A percentile compares a stretch with the other conserved stretches of the same genome.
Evolutionary conservation across 2,888 invertebrate species (phyloP).

Genomic region (Synergus japonicus): DNA sequence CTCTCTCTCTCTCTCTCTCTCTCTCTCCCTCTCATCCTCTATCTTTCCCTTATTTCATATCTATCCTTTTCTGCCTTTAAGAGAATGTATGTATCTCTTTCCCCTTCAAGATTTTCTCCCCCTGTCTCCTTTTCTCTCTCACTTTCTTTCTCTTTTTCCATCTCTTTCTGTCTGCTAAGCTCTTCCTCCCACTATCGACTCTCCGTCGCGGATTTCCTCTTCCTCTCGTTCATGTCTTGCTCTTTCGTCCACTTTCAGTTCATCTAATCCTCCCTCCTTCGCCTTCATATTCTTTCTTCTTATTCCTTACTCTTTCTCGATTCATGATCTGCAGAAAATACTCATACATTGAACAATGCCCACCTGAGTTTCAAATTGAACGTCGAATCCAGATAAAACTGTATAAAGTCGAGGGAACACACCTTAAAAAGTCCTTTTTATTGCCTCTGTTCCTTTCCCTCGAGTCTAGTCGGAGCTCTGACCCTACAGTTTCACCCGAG

Average conservation of each 20-base stretch:
- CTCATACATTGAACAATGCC: slow-evolving; percentile 57
- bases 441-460: slow-evolving; percentile 5
- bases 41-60: slow-evolving; percentile 39
- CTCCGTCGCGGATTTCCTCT: slow-evolving; percentile 47
- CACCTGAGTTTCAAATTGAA: slow-evolving; percentile 53
- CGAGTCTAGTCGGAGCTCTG: background rate
- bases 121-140: slow-evolving; percentile 5
- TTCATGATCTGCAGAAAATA: slow-evolving; percentile 46
- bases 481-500: slow-evolving; percentile 1
- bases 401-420: slow-evolving; percentile 47
- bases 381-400: slow-evolving; percentile 54
- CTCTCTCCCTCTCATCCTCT: slow-evolving; percentile 37
- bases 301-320: slow-evolving; percentile 9
- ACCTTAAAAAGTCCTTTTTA: slow-evolving; percentile 48
- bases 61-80: slow-evolving; percentile 39
- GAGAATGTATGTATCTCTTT: slow-evolving; percentile 33
- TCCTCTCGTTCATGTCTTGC: slow-evolving; percentile 51
- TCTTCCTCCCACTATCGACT: slow-evolving; percentile 43
- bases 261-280: slow-evolving; percentile 18
- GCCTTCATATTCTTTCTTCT: background rate
- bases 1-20: slow-evolving; percentile 55
- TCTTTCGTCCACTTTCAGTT: slow-evolving; percentile 41
- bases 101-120: slow-evolving; percentile 37
- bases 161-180: slow-evolving; percentile 46
- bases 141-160: slow-evolving; percentile 42